Conservation (phyloP, 1,140 invertebrate species). For the Trichomalopsis sarcophagae region DNA sequence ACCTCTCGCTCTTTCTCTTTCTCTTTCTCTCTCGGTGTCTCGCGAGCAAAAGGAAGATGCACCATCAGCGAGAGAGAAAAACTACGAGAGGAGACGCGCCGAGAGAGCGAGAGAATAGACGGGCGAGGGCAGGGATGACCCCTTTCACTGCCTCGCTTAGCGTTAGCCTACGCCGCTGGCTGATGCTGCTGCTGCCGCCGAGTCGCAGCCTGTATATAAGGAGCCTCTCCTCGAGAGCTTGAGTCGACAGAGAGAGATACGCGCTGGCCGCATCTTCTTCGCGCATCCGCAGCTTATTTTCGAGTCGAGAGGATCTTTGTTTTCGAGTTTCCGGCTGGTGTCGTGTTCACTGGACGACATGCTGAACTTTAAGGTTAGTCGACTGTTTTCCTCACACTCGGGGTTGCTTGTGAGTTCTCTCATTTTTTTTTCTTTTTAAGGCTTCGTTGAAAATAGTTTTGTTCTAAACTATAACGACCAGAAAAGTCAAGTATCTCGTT, state of each 20-base stretch:
- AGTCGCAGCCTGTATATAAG: conserved; percentile 58
- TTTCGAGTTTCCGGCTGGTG: neutral
- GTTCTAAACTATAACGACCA: too few species aligned
- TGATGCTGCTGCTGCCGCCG: conserved; percentile 38
- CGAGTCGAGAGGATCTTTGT: neutral
- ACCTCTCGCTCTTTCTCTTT: neutral
- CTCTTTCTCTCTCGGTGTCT: neutral
- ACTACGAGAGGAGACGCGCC: conserved; percentile 32
- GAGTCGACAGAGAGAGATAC: conserved; percentile 36
- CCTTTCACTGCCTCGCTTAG: conserved; percentile 60
- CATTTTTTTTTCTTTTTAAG: too few species aligned
- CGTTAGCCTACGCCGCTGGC: conserved; percentile 27
- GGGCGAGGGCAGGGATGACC: conserved; percentile 63
- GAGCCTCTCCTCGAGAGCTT: conserved; percentile 57
- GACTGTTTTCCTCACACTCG: neutral
- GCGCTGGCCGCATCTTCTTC: conserved; percentile 12
- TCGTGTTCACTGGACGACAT: conserved; percentile 31
- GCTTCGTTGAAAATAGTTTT: too few species aligned
- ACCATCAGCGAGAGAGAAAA: neutral
- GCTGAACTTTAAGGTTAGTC: conserved; percentile 47
- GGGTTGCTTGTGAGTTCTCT: neutral
- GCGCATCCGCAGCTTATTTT: neutral
- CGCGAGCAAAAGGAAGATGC: conserved; percentile 28
- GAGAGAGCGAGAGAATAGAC: conserved; percentile 41
- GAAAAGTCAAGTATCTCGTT: neutral